Conservation (phyloP, 2,113 vertebrate species). For the Castor canadensis region DNA sequence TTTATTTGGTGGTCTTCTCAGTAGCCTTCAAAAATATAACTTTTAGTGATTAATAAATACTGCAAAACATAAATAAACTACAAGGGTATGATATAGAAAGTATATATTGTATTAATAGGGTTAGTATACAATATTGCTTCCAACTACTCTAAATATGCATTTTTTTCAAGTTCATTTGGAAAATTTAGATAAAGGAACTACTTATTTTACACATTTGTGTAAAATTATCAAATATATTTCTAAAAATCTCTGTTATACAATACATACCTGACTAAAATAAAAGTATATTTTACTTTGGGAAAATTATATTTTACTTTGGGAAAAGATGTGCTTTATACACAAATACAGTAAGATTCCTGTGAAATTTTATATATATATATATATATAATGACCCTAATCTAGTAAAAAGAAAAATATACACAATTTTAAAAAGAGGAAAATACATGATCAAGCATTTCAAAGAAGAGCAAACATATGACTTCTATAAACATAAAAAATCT, state of each 20-base stretch:
- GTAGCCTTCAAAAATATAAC: too few species aligned
- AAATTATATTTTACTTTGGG: neutral
- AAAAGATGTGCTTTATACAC: neutral
- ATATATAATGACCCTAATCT: neutral
- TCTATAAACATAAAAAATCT: neutral
- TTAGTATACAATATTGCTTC: neutral
- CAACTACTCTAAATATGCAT: neutral
- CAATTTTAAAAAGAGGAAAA: neutral
- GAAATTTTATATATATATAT: neutral
- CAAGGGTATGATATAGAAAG: neutral
- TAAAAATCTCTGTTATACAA: neutral
- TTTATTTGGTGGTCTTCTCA: too few species aligned
- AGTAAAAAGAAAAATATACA: neutral
- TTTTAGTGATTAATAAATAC: too few species aligned
- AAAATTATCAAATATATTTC: neutral
- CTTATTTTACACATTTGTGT: neutral
- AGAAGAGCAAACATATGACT: neutral
- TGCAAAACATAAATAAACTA: too few species aligned
- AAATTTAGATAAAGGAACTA: neutral
- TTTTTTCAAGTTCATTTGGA: neutral
- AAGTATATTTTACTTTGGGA: neutral
- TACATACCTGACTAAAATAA: neutral
- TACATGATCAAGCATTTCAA: neutral
- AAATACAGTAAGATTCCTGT: neutral
- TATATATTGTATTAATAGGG: neutral